Conservation (phyloP, 2,797 vertebrate genomes). For the Pristis pectinata region DNA sequence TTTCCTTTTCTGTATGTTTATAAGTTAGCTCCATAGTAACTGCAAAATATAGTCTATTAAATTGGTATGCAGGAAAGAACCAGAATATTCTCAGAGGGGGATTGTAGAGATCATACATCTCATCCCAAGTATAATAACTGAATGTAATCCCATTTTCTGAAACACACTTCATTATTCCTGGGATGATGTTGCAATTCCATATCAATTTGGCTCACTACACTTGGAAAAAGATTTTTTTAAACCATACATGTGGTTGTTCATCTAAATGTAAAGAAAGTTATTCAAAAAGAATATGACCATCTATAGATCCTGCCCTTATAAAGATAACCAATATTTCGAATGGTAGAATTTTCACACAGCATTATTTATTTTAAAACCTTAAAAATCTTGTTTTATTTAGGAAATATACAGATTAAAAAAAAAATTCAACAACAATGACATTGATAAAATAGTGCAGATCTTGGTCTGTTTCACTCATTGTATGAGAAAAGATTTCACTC, state of each 20-base stretch:
- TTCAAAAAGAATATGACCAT: background rate
- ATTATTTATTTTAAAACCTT: background rate
- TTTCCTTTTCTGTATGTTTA: background rate
- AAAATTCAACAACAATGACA: background rate
- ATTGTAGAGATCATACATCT: background rate
- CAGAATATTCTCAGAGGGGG: background rate
- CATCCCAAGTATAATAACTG: conserved; percentile 10
- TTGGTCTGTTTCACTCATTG: too few relatives aligned
- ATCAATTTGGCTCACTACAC: background rate
- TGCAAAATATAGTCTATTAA: background rate
- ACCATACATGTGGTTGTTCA: background rate
- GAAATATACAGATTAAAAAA: background rate
- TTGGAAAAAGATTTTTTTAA: background rate
- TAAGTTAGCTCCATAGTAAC: background rate
- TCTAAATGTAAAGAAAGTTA: background rate
- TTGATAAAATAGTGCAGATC: background rate
- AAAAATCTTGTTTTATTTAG: background rate
- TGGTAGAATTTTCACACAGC: background rate
- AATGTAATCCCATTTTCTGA: background rate
- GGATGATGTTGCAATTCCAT: background rate
- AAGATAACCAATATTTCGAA: background rate
- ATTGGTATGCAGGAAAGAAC: background rate
- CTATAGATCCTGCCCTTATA: background rate
- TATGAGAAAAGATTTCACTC: too few relatives aligned
- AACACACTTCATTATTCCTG: background rate